Conservation (phyloP, 2,888 invertebrate genomes). For the Chrysolina oricalcia region DNA sequence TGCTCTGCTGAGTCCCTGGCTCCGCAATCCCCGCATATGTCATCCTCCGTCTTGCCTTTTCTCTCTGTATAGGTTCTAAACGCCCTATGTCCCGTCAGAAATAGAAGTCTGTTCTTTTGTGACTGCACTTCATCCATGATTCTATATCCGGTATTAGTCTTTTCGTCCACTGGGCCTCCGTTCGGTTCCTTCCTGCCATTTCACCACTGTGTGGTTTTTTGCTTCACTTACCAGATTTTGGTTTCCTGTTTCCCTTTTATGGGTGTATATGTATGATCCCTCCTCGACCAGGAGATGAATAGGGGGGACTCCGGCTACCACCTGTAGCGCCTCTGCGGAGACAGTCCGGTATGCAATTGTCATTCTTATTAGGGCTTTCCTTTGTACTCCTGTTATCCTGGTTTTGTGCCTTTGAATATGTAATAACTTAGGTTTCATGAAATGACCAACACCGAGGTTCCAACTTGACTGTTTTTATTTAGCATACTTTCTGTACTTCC, state of each 20-base stretch:
- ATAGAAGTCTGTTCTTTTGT: background rate
- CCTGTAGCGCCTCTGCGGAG: constrained; percentile 34
- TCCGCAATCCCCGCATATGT: background rate
- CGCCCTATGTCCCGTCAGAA: background rate
- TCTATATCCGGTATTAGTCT: background rate
- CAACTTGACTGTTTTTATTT: too few species aligned
- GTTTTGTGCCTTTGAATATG: too few species aligned
- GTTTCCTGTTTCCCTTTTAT: background rate
- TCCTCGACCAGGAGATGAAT: constrained; percentile 36
- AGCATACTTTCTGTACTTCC: too few species aligned
- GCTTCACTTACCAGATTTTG: background rate
- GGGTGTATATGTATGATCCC: background rate
- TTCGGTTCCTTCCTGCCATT: background rate
- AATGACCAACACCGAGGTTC: too few species aligned
- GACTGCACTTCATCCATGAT: background rate
- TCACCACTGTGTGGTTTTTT: background rate
- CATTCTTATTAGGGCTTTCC: background rate
- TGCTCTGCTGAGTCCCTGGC: background rate
- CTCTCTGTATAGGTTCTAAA: background rate
- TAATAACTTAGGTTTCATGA: too few species aligned
- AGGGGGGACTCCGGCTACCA: constrained; percentile 36
- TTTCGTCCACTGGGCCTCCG: background rate
- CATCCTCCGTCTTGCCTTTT: background rate
- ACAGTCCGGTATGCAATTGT: constrained; percentile 34
- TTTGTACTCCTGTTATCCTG: background rate